Evolutionary conservation across 2,113 vertebrate genomes (phyloP).

Genomic region (Sturnus vulgaris): DNA sequence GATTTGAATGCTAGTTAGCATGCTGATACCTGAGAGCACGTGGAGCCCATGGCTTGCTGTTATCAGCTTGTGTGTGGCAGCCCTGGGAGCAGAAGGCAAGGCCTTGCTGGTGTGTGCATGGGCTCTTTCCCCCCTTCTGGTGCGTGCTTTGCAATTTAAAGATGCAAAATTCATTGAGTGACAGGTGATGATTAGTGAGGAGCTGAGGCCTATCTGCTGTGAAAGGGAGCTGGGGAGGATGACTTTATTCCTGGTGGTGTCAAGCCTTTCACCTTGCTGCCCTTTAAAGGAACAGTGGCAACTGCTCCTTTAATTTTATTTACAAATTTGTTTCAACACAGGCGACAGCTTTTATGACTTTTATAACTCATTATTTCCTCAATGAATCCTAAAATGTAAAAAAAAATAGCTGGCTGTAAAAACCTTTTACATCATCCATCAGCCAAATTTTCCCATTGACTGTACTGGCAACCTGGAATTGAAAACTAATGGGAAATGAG

Average conservation of each 20-base stretch:
- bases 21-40: background rate
- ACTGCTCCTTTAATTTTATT: background rate
- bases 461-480: background rate
- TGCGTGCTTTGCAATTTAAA: slow-evolving; percentile 50
- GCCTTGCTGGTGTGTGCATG: background rate
- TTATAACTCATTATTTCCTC: background rate
- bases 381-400: background rate
- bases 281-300: background rate
- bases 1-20: background rate
- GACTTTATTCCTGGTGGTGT: background rate
- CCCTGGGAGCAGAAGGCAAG: background rate
- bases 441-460: background rate
- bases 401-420: background rate
- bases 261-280: background rate
- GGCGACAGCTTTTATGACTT: background rate
- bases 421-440: fast-evolving
- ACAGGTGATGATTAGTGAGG: slow-evolving; percentile 29
- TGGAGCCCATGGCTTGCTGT: background rate
- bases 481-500: background rate
- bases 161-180: slow-evolving; percentile 24
- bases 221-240: background rate
- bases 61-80: slow-evolving; percentile 8
- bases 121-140: background rate
- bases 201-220: slow-evolving; percentile 15
- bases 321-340: background rate